Conservation (phyloP, 2,888 invertebrate species). For the Catotricha subobsoleta region DNA sequence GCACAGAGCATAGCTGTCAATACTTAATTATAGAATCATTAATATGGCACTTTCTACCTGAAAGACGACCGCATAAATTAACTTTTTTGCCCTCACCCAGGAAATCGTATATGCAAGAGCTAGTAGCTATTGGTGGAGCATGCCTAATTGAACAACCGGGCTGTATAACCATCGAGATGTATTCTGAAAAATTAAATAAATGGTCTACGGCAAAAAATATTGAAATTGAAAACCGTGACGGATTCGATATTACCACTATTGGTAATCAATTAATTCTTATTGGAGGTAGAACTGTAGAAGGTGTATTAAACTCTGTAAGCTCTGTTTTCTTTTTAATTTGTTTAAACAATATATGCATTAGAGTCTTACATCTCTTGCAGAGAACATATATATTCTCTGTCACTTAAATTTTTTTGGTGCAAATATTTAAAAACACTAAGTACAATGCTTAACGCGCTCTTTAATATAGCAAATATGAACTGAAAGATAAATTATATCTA, state of each 20-base stretch:
- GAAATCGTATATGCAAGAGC: conserved; percentile 76
- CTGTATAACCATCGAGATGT: conserved; percentile 78
- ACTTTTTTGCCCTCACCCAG: conserved; percentile 70
- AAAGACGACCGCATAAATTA: conserved; percentile 50
- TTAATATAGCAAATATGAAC: too few species aligned
- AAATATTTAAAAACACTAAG: too few species aligned
- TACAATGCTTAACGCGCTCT: too few species aligned
- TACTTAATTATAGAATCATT: conserved; percentile 84
- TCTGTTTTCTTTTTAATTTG: too few species aligned
- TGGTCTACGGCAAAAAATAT: conserved; percentile 28
- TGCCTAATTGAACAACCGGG: conserved; percentile 90
- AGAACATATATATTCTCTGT: too few species aligned
- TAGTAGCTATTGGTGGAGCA: conserved; percentile 75
- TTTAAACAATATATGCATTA: too few species aligned
- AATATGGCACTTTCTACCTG: conserved; percentile 82
- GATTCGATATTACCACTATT: conserved; percentile 80
- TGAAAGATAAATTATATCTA: too few species aligned
- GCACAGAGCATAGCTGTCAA: conserved; percentile 55
- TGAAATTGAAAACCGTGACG: conserved; percentile 42
- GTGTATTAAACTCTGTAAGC: too few species aligned
- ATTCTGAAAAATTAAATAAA: conserved; percentile 31
- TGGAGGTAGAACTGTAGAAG: conserved; percentile 84
- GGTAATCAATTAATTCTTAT: conserved; percentile 69
- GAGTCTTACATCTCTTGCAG: too few species aligned
- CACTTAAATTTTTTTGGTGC: too few species aligned